Evolutionary conservation across 2,888 invertebrate genomes (phyloP).

Genomic region (Noctua comes): DNA sequence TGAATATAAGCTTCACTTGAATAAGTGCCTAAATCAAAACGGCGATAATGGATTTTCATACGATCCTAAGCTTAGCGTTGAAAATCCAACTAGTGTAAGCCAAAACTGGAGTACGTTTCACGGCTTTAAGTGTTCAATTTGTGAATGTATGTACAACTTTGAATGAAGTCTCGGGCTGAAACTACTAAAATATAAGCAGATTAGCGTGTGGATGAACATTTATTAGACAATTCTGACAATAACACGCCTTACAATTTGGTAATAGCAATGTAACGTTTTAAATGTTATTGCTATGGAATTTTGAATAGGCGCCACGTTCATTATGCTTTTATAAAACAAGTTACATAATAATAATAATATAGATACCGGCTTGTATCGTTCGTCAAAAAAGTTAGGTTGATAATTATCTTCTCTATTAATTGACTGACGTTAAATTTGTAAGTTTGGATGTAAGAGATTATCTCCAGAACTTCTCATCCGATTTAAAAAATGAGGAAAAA

Average conservation of each 20-base stretch:
- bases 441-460: too few species aligned
- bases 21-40: not conserved
- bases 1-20: not conserved
- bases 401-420: too few species aligned
- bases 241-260: constrained; percentile 33
- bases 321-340: not conserved
- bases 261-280: constrained; percentile 34
- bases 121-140: too few species aligned
- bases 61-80: not conserved
- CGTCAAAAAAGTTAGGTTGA: not conserved
- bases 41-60: not conserved
- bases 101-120: not conserved
- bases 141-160: not conserved
- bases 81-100: not conserved
- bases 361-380: not conserved
- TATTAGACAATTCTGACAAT: constrained; percentile 34
- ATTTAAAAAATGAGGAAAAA: not conserved
- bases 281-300: constrained; percentile 7
- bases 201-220: constrained; percentile 33
- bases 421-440: too few species aligned
- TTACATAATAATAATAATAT: not conserved
- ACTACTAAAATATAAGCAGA: constrained; percentile 13
- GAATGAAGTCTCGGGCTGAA: not conserved
- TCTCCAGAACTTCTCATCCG: not conserved
- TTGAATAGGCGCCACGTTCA: constrained; percentile 2